Percentiles rank a stretch among this genome's conserved stretches.
Conservation (phyloP, 2,797 vertebrate species). For the Aratinga solstitialis region DNA sequence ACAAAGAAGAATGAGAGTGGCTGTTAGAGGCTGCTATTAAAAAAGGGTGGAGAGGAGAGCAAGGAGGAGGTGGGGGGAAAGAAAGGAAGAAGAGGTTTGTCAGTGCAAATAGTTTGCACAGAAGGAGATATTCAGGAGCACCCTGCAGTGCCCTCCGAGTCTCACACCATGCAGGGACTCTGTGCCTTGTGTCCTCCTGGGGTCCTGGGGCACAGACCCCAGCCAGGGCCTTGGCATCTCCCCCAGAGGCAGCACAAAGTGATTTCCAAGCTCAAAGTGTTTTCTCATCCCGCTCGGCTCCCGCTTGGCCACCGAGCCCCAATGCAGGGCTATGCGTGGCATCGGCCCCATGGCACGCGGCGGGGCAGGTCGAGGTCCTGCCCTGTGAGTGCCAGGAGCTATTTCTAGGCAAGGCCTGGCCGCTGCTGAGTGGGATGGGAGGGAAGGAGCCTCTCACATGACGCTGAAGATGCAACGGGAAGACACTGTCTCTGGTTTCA, state of each 20-base stretch:
- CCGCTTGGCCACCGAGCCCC: not conserved
- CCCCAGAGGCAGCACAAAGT: not conserved
- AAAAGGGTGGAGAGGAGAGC: conserved; percentile 47
- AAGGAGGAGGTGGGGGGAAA: not conserved
- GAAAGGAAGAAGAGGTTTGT: conserved; percentile 14
- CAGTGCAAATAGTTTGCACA: conserved; percentile 12
- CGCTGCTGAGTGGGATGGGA: not conserved
- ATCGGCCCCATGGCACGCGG: not conserved
- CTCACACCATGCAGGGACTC: not conserved
- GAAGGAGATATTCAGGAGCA: not conserved
- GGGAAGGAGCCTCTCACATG: conserved; percentile 55
- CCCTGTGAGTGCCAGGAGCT: not conserved
- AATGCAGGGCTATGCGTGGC: not conserved
- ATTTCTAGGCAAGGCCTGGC: conserved; percentile 34
- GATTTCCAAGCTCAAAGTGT: not conserved
- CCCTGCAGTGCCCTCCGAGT: not conserved
- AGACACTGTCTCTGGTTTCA: conserved; percentile 42
- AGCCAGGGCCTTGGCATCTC: not conserved
- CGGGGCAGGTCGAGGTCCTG: not conserved
- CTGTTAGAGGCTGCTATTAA: conserved; percentile 65
- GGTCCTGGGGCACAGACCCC: not conserved
- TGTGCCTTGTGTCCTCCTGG: fast-evolving
- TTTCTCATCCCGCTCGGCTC: not conserved
- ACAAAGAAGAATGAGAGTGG: conserved; percentile 64
- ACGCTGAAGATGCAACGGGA: conserved; percentile 25